Conservation (phyloP, 2,888 invertebrate genomes). For the Cosmorhoe ocellata region DNA sequence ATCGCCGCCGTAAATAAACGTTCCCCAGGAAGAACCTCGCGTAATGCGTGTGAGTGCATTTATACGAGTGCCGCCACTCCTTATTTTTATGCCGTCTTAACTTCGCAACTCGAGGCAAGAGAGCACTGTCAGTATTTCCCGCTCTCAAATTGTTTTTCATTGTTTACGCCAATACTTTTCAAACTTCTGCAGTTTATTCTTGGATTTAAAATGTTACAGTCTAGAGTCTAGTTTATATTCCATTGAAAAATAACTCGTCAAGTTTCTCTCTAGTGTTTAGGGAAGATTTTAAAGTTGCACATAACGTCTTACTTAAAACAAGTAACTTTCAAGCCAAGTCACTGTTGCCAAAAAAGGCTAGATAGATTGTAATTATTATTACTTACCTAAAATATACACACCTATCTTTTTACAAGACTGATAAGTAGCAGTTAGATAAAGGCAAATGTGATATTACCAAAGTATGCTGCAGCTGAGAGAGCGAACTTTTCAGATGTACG, state of each 20-base stretch:
- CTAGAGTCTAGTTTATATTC: slow-evolving; percentile 5
- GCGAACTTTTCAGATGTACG: background rate
- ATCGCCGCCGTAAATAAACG: slow-evolving; percentile 20
- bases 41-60: slow-evolving; percentile 39
- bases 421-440: no score
- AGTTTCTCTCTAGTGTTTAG: background rate
- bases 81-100: slow-evolving; percentile 31
- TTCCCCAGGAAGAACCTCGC: slow-evolving; percentile 24
- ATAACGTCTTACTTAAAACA: no score
- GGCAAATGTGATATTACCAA: no score
- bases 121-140: slow-evolving; percentile 23
- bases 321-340: no score
- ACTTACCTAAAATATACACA: no score
- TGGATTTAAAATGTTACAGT: slow-evolving; percentile 18
- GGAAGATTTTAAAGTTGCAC: background rate
- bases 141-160: slow-evolving; percentile 28
- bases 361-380: no score
- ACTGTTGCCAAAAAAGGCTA: no score
- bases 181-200: slow-evolving; percentile 28
- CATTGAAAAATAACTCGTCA: background rate
- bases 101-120: slow-evolving; percentile 25
- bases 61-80: slow-evolving; percentile 33
- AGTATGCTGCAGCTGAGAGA: background rate
- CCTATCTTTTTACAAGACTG: no score
- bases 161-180: slow-evolving; percentile 33